Percentiles rank a stretch among this genome's conserved stretches.
Conservation (phyloP, 1,140 invertebrate genomes). For the Colletes gigas region DNA sequence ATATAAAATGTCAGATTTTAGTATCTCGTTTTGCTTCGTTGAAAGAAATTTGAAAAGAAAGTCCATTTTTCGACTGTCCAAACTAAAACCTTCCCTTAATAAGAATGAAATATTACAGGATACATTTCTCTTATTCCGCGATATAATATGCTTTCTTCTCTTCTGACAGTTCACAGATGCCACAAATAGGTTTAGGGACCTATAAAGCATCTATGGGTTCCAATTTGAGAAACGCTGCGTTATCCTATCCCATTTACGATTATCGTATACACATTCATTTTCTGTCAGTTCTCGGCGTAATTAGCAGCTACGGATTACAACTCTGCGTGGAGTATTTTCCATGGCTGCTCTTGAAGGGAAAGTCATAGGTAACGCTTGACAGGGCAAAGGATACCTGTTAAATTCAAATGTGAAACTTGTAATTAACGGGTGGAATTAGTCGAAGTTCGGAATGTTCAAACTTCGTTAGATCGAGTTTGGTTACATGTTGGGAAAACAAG, state of each 20-base stretch:
- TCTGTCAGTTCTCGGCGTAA: conserved; percentile 1
- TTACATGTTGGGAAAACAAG: neutral
- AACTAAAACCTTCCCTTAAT: too few species aligned
- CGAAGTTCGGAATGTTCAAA: conserved; percentile 44
- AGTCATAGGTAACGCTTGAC: conserved; percentile 32
- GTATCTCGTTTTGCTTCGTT: too few species aligned
- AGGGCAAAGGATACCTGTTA: conserved; percentile 39
- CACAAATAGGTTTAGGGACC: too few species aligned
- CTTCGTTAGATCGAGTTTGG: conserved; percentile 35
- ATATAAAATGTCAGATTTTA: too few species aligned
- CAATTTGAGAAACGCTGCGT: neutral
- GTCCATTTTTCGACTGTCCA: too few species aligned
- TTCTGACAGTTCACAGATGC: neutral
- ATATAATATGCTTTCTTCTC: too few species aligned
- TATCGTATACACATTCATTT: conserved; percentile 21
- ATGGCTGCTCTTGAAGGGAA: neutral
- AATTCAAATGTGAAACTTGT: conserved; percentile 56
- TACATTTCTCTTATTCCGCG: too few species aligned
- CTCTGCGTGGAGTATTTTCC: conserved; percentile 15
- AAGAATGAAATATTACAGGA: too few species aligned
- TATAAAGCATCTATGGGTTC: too few species aligned
- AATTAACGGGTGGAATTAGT: conserved; percentile 50
- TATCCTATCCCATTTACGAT: neutral
- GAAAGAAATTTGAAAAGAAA: too few species aligned
- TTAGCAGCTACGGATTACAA: conserved; percentile 31